These are phyloP conservation scores for Aphelinus atriplicis DNA, from an alignment of 1,140 invertebrate genomes.

Conservation along the genomic window DNA sequence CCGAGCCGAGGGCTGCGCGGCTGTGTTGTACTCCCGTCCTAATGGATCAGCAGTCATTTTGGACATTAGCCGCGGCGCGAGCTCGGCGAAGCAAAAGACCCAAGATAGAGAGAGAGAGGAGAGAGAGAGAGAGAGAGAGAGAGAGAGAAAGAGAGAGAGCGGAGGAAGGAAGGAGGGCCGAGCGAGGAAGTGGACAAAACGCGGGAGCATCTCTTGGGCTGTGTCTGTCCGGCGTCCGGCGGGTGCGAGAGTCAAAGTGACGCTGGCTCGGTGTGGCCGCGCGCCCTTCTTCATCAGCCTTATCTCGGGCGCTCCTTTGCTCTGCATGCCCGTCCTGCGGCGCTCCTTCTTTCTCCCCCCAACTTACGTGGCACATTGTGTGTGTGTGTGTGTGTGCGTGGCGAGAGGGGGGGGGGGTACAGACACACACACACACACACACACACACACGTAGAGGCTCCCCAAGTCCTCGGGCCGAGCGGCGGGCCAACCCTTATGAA, in stretches of 20 bases:
- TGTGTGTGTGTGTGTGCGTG: background rate
- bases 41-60: constrained; percentile 62
- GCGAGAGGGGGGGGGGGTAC: too few relatives aligned
- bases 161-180: background rate
- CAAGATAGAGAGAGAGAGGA: constrained; percentile 36
- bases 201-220: background rate
- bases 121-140: constrained; percentile 42
- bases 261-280: background rate
- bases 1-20: too few relatives aligned
- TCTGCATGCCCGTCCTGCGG: constrained; percentile 5
- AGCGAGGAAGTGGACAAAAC: background rate
- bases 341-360: constrained; percentile 5
- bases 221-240: background rate
- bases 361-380: background rate
- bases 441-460: too few relatives aligned
- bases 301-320: constrained; percentile 37
- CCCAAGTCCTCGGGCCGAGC: background rate
- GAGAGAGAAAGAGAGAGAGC: constrained; percentile 3
- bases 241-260: constrained; percentile 12
- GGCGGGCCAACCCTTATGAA: constrained; percentile 50
- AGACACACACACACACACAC: too few relatives aligned
- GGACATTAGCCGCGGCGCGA: constrained; percentile 59
- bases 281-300: background rate
- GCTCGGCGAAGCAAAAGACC: constrained; percentile 35
- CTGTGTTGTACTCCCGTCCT: constrained; percentile 44